These are phyloP conservation scores for Perithous albicinctus DNA, from an alignment of 2,888 invertebrate genomes.

Conservation along the genomic window DNA sequence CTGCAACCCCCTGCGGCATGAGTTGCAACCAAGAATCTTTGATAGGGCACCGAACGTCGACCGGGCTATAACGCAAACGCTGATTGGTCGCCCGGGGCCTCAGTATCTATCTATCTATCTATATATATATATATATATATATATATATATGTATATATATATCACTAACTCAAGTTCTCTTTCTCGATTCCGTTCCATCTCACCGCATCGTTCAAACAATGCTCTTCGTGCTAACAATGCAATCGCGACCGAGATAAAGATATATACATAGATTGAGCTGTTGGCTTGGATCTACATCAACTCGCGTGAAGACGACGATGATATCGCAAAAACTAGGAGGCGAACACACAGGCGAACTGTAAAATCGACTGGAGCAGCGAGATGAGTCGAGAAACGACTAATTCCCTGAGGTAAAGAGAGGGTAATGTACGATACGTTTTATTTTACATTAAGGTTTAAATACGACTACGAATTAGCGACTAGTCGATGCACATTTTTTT, in stretches of 20 bases:
- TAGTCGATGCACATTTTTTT: too few relatives aligned
- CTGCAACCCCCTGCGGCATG: constrained; percentile 56
- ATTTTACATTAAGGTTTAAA: too few relatives aligned
- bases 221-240: constrained; percentile 79
- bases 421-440: not conserved
- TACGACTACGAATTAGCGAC: too few relatives aligned
- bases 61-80: constrained; percentile 73
- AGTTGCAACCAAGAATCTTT: constrained; percentile 70
- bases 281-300: constrained; percentile 43
- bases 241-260: constrained; percentile 79
- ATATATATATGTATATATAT: constrained; percentile 35
- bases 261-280: constrained; percentile 72
- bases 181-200: constrained; percentile 60
- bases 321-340: constrained; percentile 9
- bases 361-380: constrained; percentile 1
- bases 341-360: not conserved
- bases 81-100: constrained; percentile 82
- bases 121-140: constrained; percentile 33
- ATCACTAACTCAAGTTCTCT: constrained; percentile 36
- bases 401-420: not conserved
- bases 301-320: constrained; percentile 19
- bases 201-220: constrained; percentile 80
- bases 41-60: constrained; percentile 64
- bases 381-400: not conserved
- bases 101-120: constrained; percentile 27